A percentile compares a stretch with the other conserved stretches of the same genome.
Conservation (phyloP, 2,797 vertebrate species). For the Delichon dasypus region DNA sequence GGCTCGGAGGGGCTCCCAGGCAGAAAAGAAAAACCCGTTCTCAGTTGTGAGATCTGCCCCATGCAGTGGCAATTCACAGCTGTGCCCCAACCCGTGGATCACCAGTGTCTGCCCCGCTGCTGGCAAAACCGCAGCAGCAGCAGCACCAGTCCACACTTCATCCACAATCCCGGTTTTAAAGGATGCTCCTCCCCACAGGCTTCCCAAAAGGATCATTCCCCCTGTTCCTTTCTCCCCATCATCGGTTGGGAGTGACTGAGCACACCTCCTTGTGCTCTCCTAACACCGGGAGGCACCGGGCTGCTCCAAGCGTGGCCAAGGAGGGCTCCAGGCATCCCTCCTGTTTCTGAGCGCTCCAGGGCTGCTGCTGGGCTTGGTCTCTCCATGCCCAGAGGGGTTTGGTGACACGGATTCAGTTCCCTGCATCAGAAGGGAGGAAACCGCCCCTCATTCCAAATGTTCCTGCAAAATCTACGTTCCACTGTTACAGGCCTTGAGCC, state of each 20-base stretch:
- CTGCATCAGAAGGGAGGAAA: background rate
- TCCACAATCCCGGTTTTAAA: background rate
- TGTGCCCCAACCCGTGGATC: background rate
- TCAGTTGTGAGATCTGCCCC: background rate
- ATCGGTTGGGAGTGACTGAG: background rate
- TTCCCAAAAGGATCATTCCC: background rate
- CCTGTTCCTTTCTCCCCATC: background rate
- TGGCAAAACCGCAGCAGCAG: background rate
- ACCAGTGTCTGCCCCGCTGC: fast-evolving
- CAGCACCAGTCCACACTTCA: background rate
- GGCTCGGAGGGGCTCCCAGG: background rate
- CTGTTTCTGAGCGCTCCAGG: background rate
- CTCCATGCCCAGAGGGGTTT: background rate
- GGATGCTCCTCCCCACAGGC: background rate
- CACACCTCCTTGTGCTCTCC: background rate
- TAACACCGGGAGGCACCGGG: background rate
- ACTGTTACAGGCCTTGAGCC: background rate
- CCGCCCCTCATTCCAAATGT: background rate
- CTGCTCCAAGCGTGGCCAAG: background rate
- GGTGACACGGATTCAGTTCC: background rate
- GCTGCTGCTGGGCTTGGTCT: background rate
- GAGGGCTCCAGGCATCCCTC: background rate
- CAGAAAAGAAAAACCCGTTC: background rate
- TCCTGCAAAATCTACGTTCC: background rate
- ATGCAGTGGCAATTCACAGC: fast-evolving